Percentiles rank a stretch among this genome's conserved stretches.
These are phyloP conservation scores for Hippopotamyrus pictus DNA, from an alignment of 2,797 vertebrate genomes.

Conservation along the genomic window DNA sequence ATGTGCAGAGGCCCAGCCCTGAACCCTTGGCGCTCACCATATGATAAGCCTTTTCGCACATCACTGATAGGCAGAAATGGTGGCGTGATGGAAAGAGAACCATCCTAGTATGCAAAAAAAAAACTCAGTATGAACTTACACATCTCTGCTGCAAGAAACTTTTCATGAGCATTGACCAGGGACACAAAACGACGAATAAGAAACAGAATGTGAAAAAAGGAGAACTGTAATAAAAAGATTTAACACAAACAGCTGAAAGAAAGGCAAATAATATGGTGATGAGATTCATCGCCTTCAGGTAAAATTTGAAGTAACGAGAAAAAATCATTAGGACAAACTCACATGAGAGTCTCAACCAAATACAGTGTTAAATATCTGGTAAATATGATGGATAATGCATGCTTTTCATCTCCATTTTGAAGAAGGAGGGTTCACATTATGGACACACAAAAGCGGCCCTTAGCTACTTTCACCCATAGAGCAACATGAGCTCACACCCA, in stretches of 20 bases:
- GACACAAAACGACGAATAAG: slow-evolving; percentile 54
- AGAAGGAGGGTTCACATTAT: neutral
- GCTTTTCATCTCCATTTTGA: neutral
- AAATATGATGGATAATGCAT: neutral
- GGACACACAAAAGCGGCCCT: neutral
- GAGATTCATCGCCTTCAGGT: neutral
- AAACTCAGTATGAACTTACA: slow-evolving; percentile 45
- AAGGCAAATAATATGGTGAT: slow-evolving; percentile 1
- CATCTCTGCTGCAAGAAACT: slow-evolving; percentile 53
- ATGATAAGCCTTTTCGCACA: neutral
- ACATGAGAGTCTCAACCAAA: neutral
- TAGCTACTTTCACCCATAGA: neutral
- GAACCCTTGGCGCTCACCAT: neutral
- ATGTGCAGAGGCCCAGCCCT: neutral
- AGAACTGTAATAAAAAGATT: neutral
- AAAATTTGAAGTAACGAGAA: neutral
- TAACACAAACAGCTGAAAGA: neutral
- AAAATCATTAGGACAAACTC: neutral
- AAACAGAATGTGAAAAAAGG: neutral
- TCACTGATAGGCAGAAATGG: neutral
- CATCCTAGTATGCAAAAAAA: neutral
- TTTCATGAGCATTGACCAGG: slow-evolving; percentile 54
- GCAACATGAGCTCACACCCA: neutral
- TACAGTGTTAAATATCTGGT: neutral
- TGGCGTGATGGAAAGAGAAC: neutral